Base-by-base conservation (phyloP, 2,113 vertebrate genomes). In the Carollia perspicillata region DNA sequence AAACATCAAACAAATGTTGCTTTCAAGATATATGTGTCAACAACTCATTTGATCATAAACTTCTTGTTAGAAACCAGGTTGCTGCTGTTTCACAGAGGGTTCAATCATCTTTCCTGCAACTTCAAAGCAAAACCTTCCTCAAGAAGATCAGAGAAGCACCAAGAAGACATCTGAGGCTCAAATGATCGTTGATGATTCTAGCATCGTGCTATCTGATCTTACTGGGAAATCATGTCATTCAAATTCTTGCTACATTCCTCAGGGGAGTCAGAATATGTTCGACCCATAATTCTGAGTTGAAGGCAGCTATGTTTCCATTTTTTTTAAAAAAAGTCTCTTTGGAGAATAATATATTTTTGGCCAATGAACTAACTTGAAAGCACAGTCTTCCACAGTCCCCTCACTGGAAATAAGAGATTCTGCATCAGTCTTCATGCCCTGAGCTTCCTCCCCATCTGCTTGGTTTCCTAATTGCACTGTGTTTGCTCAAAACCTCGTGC, bases 11-110 rank as follows among this genome's bases (percentile, higher is more conserved):
- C 30, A 95, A 94, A 88, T n/a, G 16, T 71, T 80, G 35, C 23
- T 93, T 85, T 93, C 51, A 71, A 95, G 89, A 81, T n/a, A 40
- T 68, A 44, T 69, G 17, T 69, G 58, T 95, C 90, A 89, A 91
- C 44, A 95, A 84, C 40, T 88, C 44, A 93, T 83, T 93, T 93
- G 80, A 89, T 97, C 37, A 66, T 68, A 87, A 90, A 47, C 37
- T 84, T 93, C 58, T 37, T 72, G 9, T 90, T 84, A 77, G 47
- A 94, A 94, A 89, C 23, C 80, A 80, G n/a, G 53, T 66, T 88
- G 60, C 44, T 80, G 51, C 12, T 80, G 65, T n/a, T 77, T 90
- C 80, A 77, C 30, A 94, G 69, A 69, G 26, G 26, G 2, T 75
- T 84, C 66, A 55, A 49, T 63, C 79, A 78, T 92, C 55, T 87